These are phyloP conservation scores for Brenthis hecate DNA, from an alignment of 2,888 invertebrate species.

Conservation along the genomic window DNA sequence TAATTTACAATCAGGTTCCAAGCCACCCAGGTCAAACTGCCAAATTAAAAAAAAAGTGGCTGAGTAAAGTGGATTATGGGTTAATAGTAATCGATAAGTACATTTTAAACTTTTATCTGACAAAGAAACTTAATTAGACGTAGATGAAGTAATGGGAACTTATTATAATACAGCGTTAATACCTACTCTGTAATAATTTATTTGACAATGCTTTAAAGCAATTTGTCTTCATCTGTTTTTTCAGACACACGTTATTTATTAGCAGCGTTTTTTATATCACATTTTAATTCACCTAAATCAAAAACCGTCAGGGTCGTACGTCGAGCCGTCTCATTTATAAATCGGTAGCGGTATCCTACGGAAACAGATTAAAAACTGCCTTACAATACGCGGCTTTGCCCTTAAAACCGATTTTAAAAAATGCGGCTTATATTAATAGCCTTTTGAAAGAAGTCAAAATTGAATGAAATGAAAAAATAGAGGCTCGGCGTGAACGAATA, in stretches of 20 bases:
- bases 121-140: not conserved
- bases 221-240: constrained; percentile 77
- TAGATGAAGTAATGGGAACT: not conserved
- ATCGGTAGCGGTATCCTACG: constrained; percentile 81
- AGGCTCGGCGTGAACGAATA: constrained; percentile 73
- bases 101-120: no score
- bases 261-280: constrained; percentile 74
- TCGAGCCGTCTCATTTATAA: constrained; percentile 72
- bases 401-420: constrained; percentile 77
- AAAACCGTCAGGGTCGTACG: constrained; percentile 60
- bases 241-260: constrained; percentile 75
- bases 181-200: constrained; percentile 48
- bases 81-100: no score
- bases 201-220: constrained; percentile 63
- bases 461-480: constrained; percentile 81
- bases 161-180: constrained; percentile 34
- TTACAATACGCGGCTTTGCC: constrained; percentile 75
- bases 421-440: constrained; percentile 82
- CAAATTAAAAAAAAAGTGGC: no score
- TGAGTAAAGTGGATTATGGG: no score
- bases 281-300: constrained; percentile 77
- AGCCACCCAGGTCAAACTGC: no score
- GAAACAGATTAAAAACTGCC: constrained; percentile 79
- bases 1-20: no score
- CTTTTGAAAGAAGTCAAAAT: constrained; percentile 82